A percentile compares a stretch with the other conserved stretches of the same genome.
Evolutionary conservation across 1,140 invertebrate genomes (phyloP).

Genomic region (Nasonia giraulti): DNA sequence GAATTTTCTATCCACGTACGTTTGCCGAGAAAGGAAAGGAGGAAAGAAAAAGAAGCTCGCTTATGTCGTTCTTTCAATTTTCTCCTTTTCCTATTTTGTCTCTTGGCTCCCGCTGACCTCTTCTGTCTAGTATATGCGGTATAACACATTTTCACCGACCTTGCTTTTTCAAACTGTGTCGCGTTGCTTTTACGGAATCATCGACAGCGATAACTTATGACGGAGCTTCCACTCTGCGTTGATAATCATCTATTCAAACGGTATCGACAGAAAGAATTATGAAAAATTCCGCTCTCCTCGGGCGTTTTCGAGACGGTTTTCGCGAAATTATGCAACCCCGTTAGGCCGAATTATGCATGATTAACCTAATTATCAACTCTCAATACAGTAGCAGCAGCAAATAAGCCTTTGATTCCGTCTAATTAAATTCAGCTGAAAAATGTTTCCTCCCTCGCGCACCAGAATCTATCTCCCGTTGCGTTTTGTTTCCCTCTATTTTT

Average conservation of each 20-base stretch:
- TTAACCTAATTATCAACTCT: conserved; percentile 17
- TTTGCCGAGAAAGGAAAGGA: neutral
- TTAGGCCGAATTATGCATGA: neutral
- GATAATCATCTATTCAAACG: too few relatives aligned
- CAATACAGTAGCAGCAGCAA: neutral
- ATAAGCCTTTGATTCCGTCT: conserved; percentile 31
- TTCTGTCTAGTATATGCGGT: neutral
- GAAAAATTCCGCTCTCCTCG: too few relatives aligned
- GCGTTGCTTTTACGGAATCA: too few relatives aligned
- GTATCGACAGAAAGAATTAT: too few relatives aligned
- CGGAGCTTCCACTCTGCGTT: too few relatives aligned
- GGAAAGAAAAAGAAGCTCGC: neutral
- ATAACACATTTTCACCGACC: neutral
- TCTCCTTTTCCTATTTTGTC: neutral
- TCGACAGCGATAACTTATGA: too few relatives aligned
- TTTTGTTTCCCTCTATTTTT: conserved; percentile 19
- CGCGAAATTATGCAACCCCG: too few relatives aligned
- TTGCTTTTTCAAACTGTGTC: neutral
- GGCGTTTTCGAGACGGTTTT: too few relatives aligned
- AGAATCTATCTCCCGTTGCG: conserved; percentile 5
- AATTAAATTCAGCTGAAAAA: conserved; percentile 35
- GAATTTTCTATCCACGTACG: conserved; percentile 33
- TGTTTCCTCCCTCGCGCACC: conserved; percentile 15
- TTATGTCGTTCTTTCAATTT: neutral
- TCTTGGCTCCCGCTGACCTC: neutral